phyloP scores from a whole-genome alignment of 2,888 invertebrate genomes.

The Rotaria sp. region DNA sequence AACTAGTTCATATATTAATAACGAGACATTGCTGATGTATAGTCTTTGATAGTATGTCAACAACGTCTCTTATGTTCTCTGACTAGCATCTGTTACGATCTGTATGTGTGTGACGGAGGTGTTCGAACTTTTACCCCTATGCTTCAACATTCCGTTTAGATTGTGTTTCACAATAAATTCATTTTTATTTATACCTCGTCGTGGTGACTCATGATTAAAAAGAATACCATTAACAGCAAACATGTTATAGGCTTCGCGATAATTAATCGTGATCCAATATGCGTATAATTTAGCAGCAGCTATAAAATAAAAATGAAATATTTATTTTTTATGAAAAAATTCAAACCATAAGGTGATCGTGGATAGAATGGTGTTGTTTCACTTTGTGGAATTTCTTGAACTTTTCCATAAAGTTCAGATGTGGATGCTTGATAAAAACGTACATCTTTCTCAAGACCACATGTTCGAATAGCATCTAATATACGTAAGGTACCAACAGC shows the following conservation, averaged over 20 bases:
- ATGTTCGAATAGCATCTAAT: slow-evolving; percentile 55
- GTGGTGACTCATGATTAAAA: slow-evolving; percentile 56
- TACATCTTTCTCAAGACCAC: slow-evolving; percentile 46
- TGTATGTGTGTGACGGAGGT: too few species aligned
- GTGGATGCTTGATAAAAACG: slow-evolving; percentile 49
- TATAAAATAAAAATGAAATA: slow-evolving; percentile 39
- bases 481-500: slow-evolving; percentile 54
- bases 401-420: slow-evolving; percentile 56
- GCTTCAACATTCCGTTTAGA: too few species aligned
- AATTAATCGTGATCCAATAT: slow-evolving; percentile 56
- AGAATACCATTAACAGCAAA: slow-evolving; percentile 56
- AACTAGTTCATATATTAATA: too few species aligned
- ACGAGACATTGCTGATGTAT: too few species aligned
- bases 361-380: slow-evolving; percentile 57
- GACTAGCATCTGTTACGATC: too few species aligned
- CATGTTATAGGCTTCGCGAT: slow-evolving; percentile 55
- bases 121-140: too few species aligned
- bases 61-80: too few species aligned
- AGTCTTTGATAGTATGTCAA: too few species aligned
- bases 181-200: slow-evolving; percentile 47
- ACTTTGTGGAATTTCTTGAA: slow-evolving; percentile 55
- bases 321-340: not conserved
- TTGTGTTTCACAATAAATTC: too few species aligned
- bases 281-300: slow-evolving; percentile 56
- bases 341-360: slow-evolving; percentile 55